These are phyloP conservation scores for Prunella himalayana DNA, from an alignment of 2,113 vertebrate genomes.

Conservation along the genomic window DNA sequence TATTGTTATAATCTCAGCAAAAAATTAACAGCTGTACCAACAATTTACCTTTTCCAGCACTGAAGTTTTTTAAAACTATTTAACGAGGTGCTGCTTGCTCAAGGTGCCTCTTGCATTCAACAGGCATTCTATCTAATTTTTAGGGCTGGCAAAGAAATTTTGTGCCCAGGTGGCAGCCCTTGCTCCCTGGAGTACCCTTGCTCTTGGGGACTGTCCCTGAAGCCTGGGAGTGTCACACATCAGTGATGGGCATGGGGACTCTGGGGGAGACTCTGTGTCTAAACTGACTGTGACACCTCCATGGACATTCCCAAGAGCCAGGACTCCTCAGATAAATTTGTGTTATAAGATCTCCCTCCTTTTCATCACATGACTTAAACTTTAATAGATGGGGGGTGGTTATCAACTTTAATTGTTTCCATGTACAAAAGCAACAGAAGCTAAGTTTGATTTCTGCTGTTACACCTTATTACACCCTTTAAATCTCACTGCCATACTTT, in stretches of 20 bases:
- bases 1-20: background rate
- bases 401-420: conserved; percentile 27
- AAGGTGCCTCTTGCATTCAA: background rate
- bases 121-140: background rate
- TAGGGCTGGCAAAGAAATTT: background rate
- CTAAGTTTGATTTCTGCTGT: conserved; percentile 3
- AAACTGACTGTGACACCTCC: fast-evolving
- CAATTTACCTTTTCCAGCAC: background rate
- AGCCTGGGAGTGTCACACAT: background rate
- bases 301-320: background rate
- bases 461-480: background rate
- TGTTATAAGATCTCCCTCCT: background rate
- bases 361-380: background rate
- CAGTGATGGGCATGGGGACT: fast-evolving
- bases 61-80: background rate
- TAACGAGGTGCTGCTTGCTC: background rate
- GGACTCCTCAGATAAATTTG: background rate
- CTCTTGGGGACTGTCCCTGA: background rate
- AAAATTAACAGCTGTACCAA: background rate
- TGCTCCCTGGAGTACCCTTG: background rate
- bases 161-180: background rate
- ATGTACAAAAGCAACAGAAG: background rate
- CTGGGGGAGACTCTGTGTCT: background rate
- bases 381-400: background rate
- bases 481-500: background rate